Evolutionary conservation across 2,113 vertebrate genomes (phyloP).

Genomic region (Hippocampus mohnikei): DNA sequence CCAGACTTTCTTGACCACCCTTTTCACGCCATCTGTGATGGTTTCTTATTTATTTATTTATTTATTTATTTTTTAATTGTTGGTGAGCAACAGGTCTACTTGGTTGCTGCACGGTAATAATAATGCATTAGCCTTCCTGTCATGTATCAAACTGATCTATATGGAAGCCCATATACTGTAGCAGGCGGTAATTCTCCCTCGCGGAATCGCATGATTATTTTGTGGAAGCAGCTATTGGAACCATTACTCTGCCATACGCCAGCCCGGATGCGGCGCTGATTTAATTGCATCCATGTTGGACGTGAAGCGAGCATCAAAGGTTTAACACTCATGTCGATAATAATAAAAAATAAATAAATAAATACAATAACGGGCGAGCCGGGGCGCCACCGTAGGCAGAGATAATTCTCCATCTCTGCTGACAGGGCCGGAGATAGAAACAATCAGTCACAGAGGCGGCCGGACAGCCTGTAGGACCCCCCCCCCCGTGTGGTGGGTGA

Average conservation of each 20-base stretch:
- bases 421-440: slow-evolving; percentile 69
- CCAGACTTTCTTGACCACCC: slow-evolving; percentile 58
- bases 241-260: slow-evolving; percentile 70
- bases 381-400: slow-evolving; percentile 54
- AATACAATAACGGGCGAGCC: slow-evolving; percentile 49
- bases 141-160: slow-evolving; percentile 33
- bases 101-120: slow-evolving; percentile 50
- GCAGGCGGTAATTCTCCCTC: slow-evolving; percentile 51
- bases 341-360: slow-evolving; percentile 54
- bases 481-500: slow-evolving; percentile 12
- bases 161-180: slow-evolving; percentile 12
- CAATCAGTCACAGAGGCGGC: slow-evolving; percentile 68
- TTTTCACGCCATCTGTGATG: slow-evolving; percentile 39
- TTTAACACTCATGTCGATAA: slow-evolving; percentile 61
- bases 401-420: slow-evolving; percentile 65
- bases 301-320: slow-evolving; percentile 49
- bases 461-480: slow-evolving; percentile 60
- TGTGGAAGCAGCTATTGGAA: slow-evolving; percentile 72
- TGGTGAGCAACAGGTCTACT: slow-evolving; percentile 59
- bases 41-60: slow-evolving; percentile 14
- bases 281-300: slow-evolving; percentile 65
- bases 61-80: slow-evolving; percentile 46
- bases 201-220: slow-evolving; percentile 63
- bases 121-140: slow-evolving; percentile 54
- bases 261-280: slow-evolving; percentile 46